These are phyloP conservation scores for Myopa tessellatipennis DNA, from an alignment of 2,888 invertebrate species.

Conservation along the genomic window DNA sequence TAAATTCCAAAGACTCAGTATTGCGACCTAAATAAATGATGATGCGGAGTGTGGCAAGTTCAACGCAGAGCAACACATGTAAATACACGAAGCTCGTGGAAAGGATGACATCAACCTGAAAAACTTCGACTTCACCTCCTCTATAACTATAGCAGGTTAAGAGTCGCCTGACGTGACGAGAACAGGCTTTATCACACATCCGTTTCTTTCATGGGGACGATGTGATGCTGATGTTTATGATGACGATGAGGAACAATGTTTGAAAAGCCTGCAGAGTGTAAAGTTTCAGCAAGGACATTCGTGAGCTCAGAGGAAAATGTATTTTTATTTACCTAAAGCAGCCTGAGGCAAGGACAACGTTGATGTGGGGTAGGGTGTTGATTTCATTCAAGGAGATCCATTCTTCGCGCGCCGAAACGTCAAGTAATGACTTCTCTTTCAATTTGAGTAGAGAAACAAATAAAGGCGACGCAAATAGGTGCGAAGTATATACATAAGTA, in stretches of 20 bases:
- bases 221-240: background rate
- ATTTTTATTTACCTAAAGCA: no score
- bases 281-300: background rate
- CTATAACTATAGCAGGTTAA: background rate
- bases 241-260: background rate
- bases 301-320: no score
- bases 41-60: background rate
- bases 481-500: no score
- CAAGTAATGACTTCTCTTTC: background rate
- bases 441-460: background rate
- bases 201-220: background rate
- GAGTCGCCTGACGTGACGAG: background rate
- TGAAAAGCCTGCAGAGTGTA: background rate
- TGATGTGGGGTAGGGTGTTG: background rate
- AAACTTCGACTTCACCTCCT: background rate
- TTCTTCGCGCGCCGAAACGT: background rate
- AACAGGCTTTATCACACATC: conserved; percentile 10
- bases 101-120: no score
- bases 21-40: no score
- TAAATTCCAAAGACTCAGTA: background rate
- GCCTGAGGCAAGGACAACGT: no score
- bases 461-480: background rate
- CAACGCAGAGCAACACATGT: background rate
- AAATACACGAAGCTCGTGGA: no score
- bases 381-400: background rate